Percentiles rank a stretch among this genome's conserved stretches.
phyloP scores from a whole-genome alignment of 2,888 invertebrate species.

The Embidobia sp. region DNA sequence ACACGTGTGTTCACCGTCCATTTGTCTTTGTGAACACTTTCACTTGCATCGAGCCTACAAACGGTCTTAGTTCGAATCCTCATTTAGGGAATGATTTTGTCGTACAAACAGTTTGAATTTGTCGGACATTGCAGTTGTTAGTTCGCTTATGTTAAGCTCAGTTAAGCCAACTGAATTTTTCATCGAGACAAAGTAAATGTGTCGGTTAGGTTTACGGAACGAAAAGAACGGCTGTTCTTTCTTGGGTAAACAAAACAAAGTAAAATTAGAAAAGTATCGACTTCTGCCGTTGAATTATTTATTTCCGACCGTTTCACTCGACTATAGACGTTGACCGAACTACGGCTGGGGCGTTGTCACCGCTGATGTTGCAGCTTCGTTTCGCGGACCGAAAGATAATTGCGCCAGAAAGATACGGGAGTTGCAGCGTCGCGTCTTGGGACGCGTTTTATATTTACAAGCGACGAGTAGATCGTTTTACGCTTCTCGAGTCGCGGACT shows the following conservation, averaged over 20 bases:
- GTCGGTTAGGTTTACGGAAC: not conserved
- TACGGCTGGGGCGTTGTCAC: not conserved
- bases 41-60: too few species aligned
- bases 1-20: too few species aligned
- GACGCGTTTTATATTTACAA: constrained; percentile 6
- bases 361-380: not conserved
- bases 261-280: constrained; percentile 51
- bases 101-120: too few species aligned
- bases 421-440: constrained; percentile 3
- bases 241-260: constrained; percentile 35
- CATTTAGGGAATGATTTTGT: too few species aligned
- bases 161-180: too few species aligned
- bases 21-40: too few species aligned
- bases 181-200: not conserved
- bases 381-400: constrained; percentile 16
- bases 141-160: too few species aligned
- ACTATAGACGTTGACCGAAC: constrained; percentile 23
- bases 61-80: too few species aligned
- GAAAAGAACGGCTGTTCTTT: not conserved
- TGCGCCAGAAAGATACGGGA: constrained; percentile 7
- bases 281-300: constrained; percentile 37
- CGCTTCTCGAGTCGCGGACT: constrained; percentile 9
- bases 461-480: constrained; percentile 8
- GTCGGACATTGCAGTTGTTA: too few species aligned
- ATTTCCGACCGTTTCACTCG: constrained; percentile 14